Evolutionary conservation across 1,140 invertebrate genomes (phyloP).

Genomic region (Dinoponera quadriceps): DNA sequence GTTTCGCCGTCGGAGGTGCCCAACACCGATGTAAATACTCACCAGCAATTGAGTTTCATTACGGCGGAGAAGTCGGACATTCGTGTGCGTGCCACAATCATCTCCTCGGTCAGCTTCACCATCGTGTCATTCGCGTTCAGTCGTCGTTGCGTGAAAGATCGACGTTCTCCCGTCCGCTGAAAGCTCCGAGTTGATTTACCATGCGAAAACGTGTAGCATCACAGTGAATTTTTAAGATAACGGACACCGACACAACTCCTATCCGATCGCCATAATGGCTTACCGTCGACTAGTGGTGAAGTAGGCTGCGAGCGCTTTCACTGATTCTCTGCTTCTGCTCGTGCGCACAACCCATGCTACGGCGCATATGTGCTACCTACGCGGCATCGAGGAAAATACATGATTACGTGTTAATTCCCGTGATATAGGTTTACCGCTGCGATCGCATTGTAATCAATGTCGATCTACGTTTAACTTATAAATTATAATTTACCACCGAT

Average conservation of each 20-base stretch:
- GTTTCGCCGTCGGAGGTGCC: not conserved
- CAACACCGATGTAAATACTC: constrained; percentile 81
- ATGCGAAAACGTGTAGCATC: constrained; percentile 32
- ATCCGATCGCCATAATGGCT: constrained; percentile 68
- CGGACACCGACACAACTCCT: constrained; percentile 1
- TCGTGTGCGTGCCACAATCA: constrained; percentile 95
- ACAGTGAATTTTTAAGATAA: constrained; percentile 62
- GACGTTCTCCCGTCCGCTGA: not conserved
- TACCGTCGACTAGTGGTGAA: constrained; percentile 61
- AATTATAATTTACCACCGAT: too few species aligned
- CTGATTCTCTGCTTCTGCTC: constrained; percentile 18
- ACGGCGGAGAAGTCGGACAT: constrained; percentile 93
- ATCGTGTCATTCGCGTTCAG: constrained; percentile 83
- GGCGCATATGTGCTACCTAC: too few species aligned
- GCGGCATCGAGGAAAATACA: too few species aligned
- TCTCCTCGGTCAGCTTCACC: constrained; percentile 95
- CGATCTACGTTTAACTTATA: too few species aligned
- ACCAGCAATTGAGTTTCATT: constrained; percentile 96
- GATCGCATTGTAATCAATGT: too few species aligned
- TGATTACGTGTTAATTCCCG: too few species aligned
- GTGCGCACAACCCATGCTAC: not conserved
- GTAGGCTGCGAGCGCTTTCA: constrained; percentile 57
- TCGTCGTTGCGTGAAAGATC: not conserved
- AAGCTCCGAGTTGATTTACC: constrained; percentile 28
- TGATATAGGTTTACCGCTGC: too few species aligned